Evolutionary conservation across 1,140 invertebrate species (phyloP), one percentile per base, ranked within the genome.

Genomic region (Macrotrachela quadricornifera): DNA sequence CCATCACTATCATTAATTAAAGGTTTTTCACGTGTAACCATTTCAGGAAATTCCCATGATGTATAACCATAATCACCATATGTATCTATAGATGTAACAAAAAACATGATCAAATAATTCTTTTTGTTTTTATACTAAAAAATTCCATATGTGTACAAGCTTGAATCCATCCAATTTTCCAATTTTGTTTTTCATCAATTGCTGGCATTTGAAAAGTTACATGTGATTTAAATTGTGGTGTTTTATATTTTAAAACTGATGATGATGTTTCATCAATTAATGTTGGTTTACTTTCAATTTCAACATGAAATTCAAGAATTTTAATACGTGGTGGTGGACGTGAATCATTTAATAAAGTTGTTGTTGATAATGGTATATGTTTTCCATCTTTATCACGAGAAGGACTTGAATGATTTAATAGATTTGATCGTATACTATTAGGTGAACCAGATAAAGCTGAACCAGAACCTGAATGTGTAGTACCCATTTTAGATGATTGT

Each of bases 1-100:
- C 68, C 68, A 57, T 69, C 68, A 53, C 66, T 67, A 56, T 70
- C 68, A 49, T 64, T 68, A 12, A 70, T 67, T 66, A 70, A 68
- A 15, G 56, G 55, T 55, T 68, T 67, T 45, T 65, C 61, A 51
- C 64, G 64, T 17, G 62, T 63, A 15, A 58, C 64, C 45, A 70
- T 52, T 54, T 70, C 67, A 17, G 67, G 68, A 58, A 70, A 70
- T 58, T 68, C 67, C 68, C 68, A 70, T 13, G 15, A 15, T 42
- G 40, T 14, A 15, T 15, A 42, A 14, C 40, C 15, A 42, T 42
- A 42, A 42, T 42, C 12, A 15, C 12, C 40, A 14, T 42, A 42
- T 4, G 21, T 30, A 30, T 30, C 21, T 30, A 30, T 30, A 8
- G 10, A 14, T 40, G 39, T 14, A 30, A 30, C 21, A 30, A 30